These are phyloP conservation scores for Neotoma lepida DNA, from an alignment of 2,113 vertebrate species.

Conservation along the genomic window DNA sequence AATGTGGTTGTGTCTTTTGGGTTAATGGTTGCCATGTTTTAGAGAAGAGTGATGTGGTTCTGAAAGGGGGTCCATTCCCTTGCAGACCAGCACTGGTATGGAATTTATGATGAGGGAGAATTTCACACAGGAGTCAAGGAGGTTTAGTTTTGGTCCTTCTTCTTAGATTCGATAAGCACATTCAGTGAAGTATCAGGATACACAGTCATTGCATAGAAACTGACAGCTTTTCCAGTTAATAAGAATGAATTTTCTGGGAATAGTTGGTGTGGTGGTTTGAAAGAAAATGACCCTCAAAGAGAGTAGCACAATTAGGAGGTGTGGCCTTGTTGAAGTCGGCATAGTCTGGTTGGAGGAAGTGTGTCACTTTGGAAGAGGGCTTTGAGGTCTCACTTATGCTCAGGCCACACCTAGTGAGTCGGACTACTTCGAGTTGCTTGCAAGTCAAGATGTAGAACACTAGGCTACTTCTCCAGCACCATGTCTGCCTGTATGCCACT, in stretches of 20 bases:
- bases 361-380: no score
- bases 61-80: neutral
- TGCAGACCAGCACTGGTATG: neutral
- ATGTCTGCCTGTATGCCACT: no score
- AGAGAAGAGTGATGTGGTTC: neutral
- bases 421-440: no score
- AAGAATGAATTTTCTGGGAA: neutral
- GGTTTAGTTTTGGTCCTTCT: neutral
- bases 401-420: no score
- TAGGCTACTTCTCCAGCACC: no score
- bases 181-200: neutral
- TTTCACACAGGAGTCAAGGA: neutral
- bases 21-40: slow-evolving; percentile 5
- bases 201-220: neutral
- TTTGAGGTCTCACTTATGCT: no score
- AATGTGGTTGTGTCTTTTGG: neutral
- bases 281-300: no score
- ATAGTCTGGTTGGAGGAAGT: no score
- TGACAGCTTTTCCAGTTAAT: neutral
- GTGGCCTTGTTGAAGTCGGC: no score
- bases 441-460: no score
- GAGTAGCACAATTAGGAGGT: no score
- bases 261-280: neutral
- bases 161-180: neutral
- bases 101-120: neutral